These are phyloP conservation scores for Aphidoletes aphidimyza DNA, from an alignment of 2,888 invertebrate genomes.

Conservation along the genomic window DNA sequence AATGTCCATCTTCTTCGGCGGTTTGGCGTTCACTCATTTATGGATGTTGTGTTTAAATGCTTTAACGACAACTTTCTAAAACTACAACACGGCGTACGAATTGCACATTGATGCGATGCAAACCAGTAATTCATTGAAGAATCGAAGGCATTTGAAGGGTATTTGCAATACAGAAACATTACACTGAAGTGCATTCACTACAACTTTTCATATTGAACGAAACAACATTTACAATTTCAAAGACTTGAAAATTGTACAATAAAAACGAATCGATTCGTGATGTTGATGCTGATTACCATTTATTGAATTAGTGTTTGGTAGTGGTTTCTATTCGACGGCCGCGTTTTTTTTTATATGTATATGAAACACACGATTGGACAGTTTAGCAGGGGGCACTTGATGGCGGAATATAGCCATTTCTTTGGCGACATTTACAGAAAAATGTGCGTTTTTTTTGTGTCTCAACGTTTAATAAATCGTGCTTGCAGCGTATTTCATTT, in stretches of 20 bases:
- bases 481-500: slow-evolving; percentile 8
- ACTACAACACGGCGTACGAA: not conserved
- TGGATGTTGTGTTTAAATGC: slow-evolving; percentile 6
- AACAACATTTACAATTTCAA: slow-evolving; percentile 15
- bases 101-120: not conserved
- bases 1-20: not conserved
- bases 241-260: not conserved
- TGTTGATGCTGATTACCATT: not conserved
- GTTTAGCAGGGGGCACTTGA: not conserved
- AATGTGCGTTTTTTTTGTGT: not conserved
- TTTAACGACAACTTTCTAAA: slow-evolving; percentile 50
- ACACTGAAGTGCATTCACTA: not conserved
- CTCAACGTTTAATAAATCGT: not conserved
- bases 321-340: not conserved
- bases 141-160: not conserved
- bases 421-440: slow-evolving; percentile 8
- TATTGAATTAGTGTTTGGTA: not conserved
- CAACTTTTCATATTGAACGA: not conserved
- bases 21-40: not conserved
- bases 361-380: not conserved
- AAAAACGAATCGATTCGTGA: not conserved
- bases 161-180: not conserved
- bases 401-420: not conserved
- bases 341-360: not conserved
- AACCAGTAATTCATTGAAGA: slow-evolving; percentile 7